phyloP scores from a whole-genome alignment of 2,113 vertebrate genomes.

The Phrynosoma blainvillii region DNA sequence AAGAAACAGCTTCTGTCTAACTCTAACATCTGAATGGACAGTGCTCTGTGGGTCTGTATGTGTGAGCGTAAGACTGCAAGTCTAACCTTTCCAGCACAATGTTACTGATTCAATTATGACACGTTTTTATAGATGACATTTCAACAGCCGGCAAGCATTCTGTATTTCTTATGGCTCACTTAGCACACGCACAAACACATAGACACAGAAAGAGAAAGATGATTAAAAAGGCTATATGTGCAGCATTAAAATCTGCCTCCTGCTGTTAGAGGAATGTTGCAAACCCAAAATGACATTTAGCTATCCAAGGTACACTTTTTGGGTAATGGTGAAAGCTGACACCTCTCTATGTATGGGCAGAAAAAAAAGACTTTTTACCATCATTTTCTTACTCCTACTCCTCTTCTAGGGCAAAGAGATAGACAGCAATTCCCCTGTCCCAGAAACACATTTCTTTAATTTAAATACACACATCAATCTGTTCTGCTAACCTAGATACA shows the following conservation, averaged over 20 bases:
- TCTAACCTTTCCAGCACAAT: constrained; percentile 58
- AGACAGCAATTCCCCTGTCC: neutral
- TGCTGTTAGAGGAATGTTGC: neutral
- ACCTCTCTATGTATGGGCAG: neutral
- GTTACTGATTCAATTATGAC: constrained; percentile 37
- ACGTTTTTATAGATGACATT: constrained; percentile 41
- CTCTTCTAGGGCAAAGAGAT: neutral
- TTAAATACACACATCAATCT: no score
- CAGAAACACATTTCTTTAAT: neutral
- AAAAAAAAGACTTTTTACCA: no score
- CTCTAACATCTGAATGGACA: neutral
- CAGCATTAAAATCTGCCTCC: constrained; percentile 3
- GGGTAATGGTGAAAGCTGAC: neutral
- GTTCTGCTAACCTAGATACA: neutral
- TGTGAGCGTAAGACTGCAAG: constrained; percentile 32
- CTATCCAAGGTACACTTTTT: neutral
- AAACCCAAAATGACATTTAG: fast-evolving
- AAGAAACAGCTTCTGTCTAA: neutral
- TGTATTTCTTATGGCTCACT: neutral
- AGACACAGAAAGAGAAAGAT: neutral
- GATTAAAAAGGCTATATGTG: neutral
- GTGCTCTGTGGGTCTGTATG: neutral
- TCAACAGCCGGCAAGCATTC: neutral
- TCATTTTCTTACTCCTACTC: no score
- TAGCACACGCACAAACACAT: neutral